phyloP scores from a whole-genome alignment of 2,888 invertebrate species.

The Hirtodrosophila cameraria region DNA sequence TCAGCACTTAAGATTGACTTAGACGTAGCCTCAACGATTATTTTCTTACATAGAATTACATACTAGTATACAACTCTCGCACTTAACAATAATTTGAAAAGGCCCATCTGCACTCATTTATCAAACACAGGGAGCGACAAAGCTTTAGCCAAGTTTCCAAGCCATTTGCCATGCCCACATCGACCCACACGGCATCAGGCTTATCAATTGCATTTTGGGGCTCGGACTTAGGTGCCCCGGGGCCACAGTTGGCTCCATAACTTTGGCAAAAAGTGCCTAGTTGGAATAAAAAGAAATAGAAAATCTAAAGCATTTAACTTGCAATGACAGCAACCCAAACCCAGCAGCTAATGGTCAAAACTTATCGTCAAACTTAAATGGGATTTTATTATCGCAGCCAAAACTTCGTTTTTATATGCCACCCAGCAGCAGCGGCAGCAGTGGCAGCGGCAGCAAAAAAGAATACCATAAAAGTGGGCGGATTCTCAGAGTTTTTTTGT shows the following conservation, averaged over 20 bases:
- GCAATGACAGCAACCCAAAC: slow-evolving; percentile 60
- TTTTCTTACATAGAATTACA: slow-evolving; percentile 18
- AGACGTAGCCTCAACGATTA: not conserved
- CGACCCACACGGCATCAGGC: slow-evolving; percentile 37
- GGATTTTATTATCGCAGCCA: slow-evolving; percentile 77
- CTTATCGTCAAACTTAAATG: slow-evolving; percentile 79
- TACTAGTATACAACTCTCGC: slow-evolving; percentile 2
- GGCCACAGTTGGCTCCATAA: slow-evolving; percentile 60
- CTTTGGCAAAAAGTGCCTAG: slow-evolving; percentile 51
- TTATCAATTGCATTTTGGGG: slow-evolving; percentile 67
- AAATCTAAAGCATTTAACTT: slow-evolving; percentile 73
- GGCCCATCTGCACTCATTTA: slow-evolving; percentile 56
- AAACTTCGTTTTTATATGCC: slow-evolving; percentile 68
- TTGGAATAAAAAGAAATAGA: slow-evolving; percentile 29
- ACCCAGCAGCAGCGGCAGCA: slow-evolving; percentile 16
- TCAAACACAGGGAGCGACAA: slow-evolving; percentile 61
- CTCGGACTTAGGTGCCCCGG: slow-evolving; percentile 12
- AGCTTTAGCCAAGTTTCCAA: slow-evolving; percentile 62
- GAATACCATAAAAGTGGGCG: slow-evolving; percentile 41
- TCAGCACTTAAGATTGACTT: not conserved
- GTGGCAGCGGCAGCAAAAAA: slow-evolving; percentile 1
- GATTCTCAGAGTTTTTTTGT: slow-evolving; percentile 49
- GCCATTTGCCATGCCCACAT: slow-evolving; percentile 61
- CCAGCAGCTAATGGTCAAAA: slow-evolving; percentile 71
- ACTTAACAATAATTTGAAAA: slow-evolving; percentile 30